Conservation (phyloP, 1,140 invertebrate species). For the Zaprionus taronus region DNA sequence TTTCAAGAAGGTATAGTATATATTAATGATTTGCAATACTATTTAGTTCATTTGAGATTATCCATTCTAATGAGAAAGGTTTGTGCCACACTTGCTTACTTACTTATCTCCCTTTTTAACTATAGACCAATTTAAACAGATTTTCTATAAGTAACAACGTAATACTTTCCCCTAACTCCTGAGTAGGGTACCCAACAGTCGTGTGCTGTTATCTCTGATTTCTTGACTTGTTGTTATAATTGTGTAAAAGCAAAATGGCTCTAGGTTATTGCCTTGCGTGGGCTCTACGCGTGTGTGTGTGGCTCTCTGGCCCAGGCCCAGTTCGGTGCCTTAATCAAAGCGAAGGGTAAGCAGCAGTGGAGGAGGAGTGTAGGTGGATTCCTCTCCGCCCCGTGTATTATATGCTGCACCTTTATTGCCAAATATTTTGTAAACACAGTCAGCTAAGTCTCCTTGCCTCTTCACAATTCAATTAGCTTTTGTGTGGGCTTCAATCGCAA, state of each 20-base stretch:
- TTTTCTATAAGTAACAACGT: too few species aligned
- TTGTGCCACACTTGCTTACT: too few species aligned
- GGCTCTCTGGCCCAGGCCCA: constrained; percentile 46
- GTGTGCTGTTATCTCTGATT: neutral
- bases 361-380: neutral
- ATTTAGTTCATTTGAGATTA: too few species aligned
- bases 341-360: neutral
- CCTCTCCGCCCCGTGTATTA: neutral
- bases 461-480: constrained; percentile 1
- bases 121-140: too few species aligned
- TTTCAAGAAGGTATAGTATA: too few species aligned
- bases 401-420: constrained; percentile 4
- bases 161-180: neutral
- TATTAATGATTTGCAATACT: too few species aligned
- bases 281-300: constrained; percentile 46
- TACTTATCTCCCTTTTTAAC: rapidly evolving
- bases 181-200: neutral
- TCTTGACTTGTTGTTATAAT: constrained; percentile 62
- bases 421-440: neutral
- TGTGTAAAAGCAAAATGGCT: constrained; percentile 77
- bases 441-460: neutral
- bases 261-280: constrained; percentile 72
- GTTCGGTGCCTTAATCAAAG: neutral
- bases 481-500: neutral
- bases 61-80: too few species aligned